Evolutionary conservation across 1,140 invertebrate species (phyloP), one percentile per base, ranked within the genome.

Genomic region (Charaxes varanes): DNA sequence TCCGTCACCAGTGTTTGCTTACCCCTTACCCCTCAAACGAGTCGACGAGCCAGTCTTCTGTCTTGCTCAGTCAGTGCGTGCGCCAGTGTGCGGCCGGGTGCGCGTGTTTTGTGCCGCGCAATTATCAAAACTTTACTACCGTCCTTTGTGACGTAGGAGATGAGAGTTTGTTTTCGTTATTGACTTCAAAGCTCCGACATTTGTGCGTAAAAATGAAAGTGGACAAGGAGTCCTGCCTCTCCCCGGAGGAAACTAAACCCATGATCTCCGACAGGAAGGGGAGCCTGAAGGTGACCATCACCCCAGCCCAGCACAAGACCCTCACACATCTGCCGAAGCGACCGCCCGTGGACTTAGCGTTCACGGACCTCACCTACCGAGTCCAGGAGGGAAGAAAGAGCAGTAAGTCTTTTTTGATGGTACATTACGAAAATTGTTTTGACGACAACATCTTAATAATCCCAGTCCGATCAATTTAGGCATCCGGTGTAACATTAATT

Each of bases 261-360:
- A 73, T 83, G 43, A 41, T 80, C 16, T 56, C 66, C 54, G 65
- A 66, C 65, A 88, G 87, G 72, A 88, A 87, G 51, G 84, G 74
- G 15, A 88, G 87, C 11, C 72, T 86, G 34, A 87, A 88, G 60
- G 80, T 91, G 56, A 88, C 89, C 51, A 90, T 91, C 50, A 72
- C 86, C 4, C 89, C 90, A 11, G 74, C 86, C 6, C 91, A 92
- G 71, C 90, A 89, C 7, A 93, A 92, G 79, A 92, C 90, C 2
- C 86, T 94, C 22, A 92, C 92, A 30, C 93, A 95, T 71, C 86
- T 97, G 37, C 93, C 93, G 4, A 90, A 93, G 67, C 88, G 94
- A 61, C 93, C 92, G 22, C 91, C 94, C 30, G 93, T 97, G 44
- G 94, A 96, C 66, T 86, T 97, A 70, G 93, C 92, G 34, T 97